phyloP scores from a whole-genome alignment of 2,797 vertebrate genomes.

The Gastrophryne carolinensis region DNA sequence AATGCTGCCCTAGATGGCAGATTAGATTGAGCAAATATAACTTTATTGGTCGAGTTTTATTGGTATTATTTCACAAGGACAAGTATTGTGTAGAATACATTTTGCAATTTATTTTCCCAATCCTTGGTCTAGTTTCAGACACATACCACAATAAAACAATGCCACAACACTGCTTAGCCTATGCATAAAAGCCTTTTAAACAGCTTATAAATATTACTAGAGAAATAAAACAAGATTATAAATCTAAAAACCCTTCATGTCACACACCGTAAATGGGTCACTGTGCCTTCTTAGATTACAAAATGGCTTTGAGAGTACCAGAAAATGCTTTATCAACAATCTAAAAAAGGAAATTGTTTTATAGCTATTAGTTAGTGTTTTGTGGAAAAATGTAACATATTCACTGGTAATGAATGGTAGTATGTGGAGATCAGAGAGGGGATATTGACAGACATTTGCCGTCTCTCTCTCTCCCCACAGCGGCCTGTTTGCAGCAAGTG shows the following conservation, averaged over 20 bases:
- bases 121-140: neutral
- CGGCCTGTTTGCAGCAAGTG: too few relatives aligned
- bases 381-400: too few relatives aligned
- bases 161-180: neutral
- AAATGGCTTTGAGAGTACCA: neutral
- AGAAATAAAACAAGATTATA: neutral
- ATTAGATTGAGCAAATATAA: neutral
- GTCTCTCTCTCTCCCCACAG: too few relatives aligned
- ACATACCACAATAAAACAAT: neutral
- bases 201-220: neutral
- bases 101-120: neutral
- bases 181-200: neutral
- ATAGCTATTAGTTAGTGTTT: too few relatives aligned
- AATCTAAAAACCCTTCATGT: neutral
- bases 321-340: neutral
- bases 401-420: too few relatives aligned
- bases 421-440: too few relatives aligned
- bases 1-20: neutral
- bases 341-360: too few relatives aligned
- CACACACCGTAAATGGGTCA: conserved; percentile 12
- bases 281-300: neutral
- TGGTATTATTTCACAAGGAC: neutral
- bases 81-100: neutral
- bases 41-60: neutral
- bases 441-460: too few relatives aligned